A percentile compares a stretch with the other conserved stretches of the same genome.
These are phyloP conservation scores for Dorcus hopei DNA, from an alignment of 2,888 invertebrate genomes.

Conservation along the genomic window DNA sequence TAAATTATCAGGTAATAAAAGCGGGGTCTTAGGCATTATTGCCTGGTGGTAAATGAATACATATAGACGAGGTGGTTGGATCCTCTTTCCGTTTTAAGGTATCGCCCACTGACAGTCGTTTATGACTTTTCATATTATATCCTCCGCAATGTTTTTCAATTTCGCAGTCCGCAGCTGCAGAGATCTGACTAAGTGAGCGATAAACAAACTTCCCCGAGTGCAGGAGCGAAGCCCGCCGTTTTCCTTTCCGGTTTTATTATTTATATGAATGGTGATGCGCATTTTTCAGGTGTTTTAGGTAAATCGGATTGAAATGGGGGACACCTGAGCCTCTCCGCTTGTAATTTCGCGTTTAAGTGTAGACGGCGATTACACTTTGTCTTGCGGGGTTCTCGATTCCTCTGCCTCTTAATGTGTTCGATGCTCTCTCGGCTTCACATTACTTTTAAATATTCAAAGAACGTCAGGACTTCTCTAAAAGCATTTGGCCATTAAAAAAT, in stretches of 20 bases:
- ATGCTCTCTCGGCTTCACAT: constrained; percentile 40
- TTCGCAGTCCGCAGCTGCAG: constrained; percentile 41
- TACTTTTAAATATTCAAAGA: constrained; percentile 50
- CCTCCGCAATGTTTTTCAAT: constrained; percentile 46
- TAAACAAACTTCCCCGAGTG: constrained; percentile 36
- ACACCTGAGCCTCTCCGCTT: constrained; percentile 33
- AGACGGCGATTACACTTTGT: constrained; percentile 15
- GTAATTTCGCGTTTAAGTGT: constrained; percentile 30
- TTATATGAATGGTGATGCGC: constrained; percentile 25
- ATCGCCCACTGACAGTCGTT: constrained; percentile 38
- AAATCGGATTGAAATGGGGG: constrained; percentile 32
- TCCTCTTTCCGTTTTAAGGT: constrained; percentile 29
- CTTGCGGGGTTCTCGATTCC: constrained; percentile 36
- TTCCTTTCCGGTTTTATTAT: constrained; percentile 27
- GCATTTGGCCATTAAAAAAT: constrained; percentile 65
- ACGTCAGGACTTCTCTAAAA: constrained; percentile 56
- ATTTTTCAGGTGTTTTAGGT: constrained; percentile 26
- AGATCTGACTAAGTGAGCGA: constrained; percentile 40
- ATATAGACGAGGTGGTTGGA: constrained; percentile 26
- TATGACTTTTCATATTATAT: constrained; percentile 40
- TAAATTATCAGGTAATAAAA: constrained; percentile 36
- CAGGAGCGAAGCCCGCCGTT: constrained; percentile 22
- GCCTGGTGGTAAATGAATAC: constrained; percentile 33
- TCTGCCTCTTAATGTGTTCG: constrained; percentile 39
- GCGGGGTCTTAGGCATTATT: constrained; percentile 27